These are phyloP conservation scores for Oryzias sinensis DNA, from an alignment of 2,797 vertebrate genomes.

Conservation along the genomic window DNA sequence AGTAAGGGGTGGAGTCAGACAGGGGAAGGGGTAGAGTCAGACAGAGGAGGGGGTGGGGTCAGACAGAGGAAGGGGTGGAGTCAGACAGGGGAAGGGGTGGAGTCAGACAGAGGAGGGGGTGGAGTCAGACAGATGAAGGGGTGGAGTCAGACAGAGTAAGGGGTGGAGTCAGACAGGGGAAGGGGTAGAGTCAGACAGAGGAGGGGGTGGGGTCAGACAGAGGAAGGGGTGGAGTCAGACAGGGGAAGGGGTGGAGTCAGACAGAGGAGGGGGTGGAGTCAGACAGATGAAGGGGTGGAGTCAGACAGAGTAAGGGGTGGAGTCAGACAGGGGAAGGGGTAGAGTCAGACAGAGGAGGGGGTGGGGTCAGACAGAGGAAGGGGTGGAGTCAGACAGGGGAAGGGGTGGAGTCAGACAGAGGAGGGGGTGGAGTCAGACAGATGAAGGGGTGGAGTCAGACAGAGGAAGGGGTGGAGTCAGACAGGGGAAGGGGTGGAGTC, in stretches of 20 bases:
- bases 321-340: too few relatives aligned
- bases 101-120: not conserved
- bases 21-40: not conserved
- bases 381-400: not conserved
- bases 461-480: too few relatives aligned
- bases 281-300: not conserved
- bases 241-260: too few relatives aligned
- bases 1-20: not conserved
- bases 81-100: not conserved
- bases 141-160: not conserved
- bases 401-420: too few relatives aligned
- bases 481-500: fast-evolving
- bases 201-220: not conserved
- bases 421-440: not conserved
- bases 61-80: not conserved
- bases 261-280: not conserved
- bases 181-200: not conserved
- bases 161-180: too few relatives aligned
- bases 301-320: conserved; percentile 2
- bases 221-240: not conserved
- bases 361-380: not conserved
- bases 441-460: not conserved
- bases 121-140: not conserved
- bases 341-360: not conserved
- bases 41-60: not conserved